A percentile compares a stretch with the other conserved stretches of the same genome.
Conservation (phyloP, 2,888 invertebrate species). For the Hirtodrosophila confusa region DNA sequence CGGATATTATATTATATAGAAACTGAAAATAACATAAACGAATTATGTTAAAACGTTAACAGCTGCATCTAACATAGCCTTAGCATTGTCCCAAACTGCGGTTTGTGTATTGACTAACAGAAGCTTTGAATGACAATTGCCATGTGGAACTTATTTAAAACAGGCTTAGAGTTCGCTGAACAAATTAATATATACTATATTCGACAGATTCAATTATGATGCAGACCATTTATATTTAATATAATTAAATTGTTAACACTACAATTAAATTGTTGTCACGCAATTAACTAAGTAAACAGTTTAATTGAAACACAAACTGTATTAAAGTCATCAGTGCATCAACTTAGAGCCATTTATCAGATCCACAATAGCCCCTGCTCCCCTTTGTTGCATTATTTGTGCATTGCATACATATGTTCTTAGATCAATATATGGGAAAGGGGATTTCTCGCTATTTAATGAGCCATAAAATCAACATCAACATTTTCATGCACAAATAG, state of each 20-base stretch:
- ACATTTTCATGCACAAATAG: conserved; percentile 27
- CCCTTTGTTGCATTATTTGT: conserved; percentile 1
- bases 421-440: not conserved
- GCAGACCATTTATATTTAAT: too few relatives aligned
- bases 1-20: too few relatives aligned
- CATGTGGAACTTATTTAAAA: conserved; percentile 38
- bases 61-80: not conserved
- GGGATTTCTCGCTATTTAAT: conserved; percentile 27
- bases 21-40: not conserved
- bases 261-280: too few relatives aligned
- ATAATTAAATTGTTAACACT: too few relatives aligned
- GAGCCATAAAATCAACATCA: conserved; percentile 42
- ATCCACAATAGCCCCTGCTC: too few relatives aligned
- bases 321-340: not conserved
- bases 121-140: conserved; percentile 32
- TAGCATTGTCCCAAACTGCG: conserved; percentile 46
- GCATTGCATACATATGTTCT: not conserved
- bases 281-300: too few relatives aligned
- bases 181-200: too few relatives aligned
- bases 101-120: conserved; percentile 34
- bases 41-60: not conserved
- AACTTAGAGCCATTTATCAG: not conserved
- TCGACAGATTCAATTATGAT: too few relatives aligned
- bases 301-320: not conserved
- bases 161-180: conserved; percentile 7